These are phyloP conservation scores for Theristus sp. DNA, from an alignment of 2,888 invertebrate genomes.

Conservation along the genomic window DNA sequence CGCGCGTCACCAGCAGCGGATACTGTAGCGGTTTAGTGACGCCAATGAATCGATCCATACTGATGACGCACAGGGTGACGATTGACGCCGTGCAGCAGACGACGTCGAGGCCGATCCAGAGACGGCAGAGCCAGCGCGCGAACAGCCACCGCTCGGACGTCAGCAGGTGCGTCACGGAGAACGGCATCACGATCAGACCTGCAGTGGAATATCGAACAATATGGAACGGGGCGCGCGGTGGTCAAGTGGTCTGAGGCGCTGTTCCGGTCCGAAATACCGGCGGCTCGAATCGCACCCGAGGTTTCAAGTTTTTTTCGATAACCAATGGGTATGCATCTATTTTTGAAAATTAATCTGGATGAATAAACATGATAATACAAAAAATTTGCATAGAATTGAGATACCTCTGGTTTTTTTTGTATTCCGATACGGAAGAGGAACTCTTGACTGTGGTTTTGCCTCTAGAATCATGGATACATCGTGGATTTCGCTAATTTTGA, in stretches of 20 bases:
- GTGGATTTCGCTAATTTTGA: too few species aligned
- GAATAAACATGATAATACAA: neutral
- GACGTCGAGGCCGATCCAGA: slow-evolving; percentile 8
- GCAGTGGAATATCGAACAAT: neutral
- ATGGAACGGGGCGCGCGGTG: too few species aligned
- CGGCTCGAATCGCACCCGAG: too few species aligned
- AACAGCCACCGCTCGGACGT: slow-evolving; percentile 3
- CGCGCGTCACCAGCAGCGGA: slow-evolving; percentile 5
- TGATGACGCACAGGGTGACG: slow-evolving; percentile 6
- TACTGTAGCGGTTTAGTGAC: slow-evolving; percentile 8
- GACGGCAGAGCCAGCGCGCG: neutral
- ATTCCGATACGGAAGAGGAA: too few species aligned
- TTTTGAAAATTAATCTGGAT: too few species aligned
- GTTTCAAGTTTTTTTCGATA: too few species aligned
- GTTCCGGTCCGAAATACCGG: too few species aligned
- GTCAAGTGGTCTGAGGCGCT: too few species aligned
- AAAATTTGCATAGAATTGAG: neutral
- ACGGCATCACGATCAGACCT: slow-evolving; percentile 5
- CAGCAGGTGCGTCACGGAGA: neutral
- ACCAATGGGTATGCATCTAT: too few species aligned
- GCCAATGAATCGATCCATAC: slow-evolving; percentile 7
- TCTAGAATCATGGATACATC: too few species aligned
- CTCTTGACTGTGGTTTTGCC: too few species aligned
- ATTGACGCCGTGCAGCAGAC: slow-evolving; percentile 8
- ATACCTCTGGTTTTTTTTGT: too few species aligned